These are phyloP conservation scores for Danaus plexippus DNA, from an alignment of 1,140 invertebrate species.

Conservation along the genomic window DNA sequence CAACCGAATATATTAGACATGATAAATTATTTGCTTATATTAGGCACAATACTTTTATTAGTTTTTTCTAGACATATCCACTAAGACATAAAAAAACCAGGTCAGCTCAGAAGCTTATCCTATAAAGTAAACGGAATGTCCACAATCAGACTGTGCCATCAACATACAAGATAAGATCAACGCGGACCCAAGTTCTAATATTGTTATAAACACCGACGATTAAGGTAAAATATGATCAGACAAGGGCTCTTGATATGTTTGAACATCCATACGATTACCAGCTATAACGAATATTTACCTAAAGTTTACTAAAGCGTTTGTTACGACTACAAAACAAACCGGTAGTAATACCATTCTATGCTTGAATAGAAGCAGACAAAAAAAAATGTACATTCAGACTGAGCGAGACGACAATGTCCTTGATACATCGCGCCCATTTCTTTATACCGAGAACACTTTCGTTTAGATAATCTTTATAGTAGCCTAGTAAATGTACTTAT, in stretches of 20 bases:
- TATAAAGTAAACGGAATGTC: conserved; percentile 9
- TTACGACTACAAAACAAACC: no score
- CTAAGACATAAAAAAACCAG: background rate
- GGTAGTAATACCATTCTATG: background rate
- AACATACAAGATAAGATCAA: conserved; percentile 9
- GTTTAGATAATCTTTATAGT: conserved; percentile 7
- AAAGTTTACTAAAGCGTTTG: no score
- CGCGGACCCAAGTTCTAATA: conserved; percentile 5
- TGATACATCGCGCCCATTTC: conserved; percentile 26
- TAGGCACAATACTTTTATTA: no score
- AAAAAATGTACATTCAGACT: conserved; percentile 30
- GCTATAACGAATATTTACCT: no score
- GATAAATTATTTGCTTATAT: no score
- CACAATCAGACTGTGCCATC: conserved; percentile 9
- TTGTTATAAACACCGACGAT: conserved; percentile 1
- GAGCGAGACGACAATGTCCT: conserved; percentile 37
- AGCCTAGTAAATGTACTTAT: no score
- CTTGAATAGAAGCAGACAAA: conserved; percentile 24
- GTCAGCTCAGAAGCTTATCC: conserved; percentile 10
- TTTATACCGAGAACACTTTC: conserved; percentile 21
- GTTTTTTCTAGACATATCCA: no score
- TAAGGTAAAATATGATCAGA: background rate
- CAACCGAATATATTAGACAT: no score
- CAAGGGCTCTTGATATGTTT: background rate
- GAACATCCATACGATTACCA: no score